Conservation (phyloP, 92 coral and sea anemone genomes). For the Epizoanthus fatuus region DNA sequence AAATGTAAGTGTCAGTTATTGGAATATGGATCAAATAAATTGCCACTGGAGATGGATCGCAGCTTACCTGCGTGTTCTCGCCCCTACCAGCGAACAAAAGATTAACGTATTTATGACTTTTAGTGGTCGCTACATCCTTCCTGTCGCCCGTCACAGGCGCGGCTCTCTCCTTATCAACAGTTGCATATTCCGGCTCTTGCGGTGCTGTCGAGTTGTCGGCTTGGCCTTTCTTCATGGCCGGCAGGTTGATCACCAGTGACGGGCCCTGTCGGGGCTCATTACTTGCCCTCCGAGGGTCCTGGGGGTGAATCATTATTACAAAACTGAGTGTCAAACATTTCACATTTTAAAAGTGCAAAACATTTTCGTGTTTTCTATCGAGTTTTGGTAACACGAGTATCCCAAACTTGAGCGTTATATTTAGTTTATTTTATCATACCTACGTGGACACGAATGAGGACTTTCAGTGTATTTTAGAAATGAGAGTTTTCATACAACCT, state of each 20-base stretch:
- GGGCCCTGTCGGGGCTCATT: slow-evolving; percentile 19
- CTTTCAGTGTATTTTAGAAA: no score
- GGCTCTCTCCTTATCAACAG: slow-evolving; percentile 17
- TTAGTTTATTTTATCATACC: no score
- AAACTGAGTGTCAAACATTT: background rate
- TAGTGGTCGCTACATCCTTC: background rate
- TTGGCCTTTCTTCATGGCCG: slow-evolving; percentile 31
- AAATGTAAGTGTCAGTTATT: background rate
- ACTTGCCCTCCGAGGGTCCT: slow-evolving; percentile 16
- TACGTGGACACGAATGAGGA: no score
- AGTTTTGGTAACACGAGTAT: no score
- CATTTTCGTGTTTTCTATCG: background rate
- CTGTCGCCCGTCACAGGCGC: background rate
- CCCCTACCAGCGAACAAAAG: background rate
- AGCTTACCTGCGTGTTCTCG: slow-evolving; percentile 1
- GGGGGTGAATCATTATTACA: background rate
- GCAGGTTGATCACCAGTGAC: slow-evolving; percentile 28
- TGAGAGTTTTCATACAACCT: no score
- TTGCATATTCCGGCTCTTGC: background rate
- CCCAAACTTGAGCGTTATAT: no score
- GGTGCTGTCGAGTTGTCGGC: background rate
- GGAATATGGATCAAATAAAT: background rate
- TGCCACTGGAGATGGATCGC: background rate
- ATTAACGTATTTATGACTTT: slow-evolving; percentile 21
- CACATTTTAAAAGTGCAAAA: no score